These are phyloP conservation scores for Lasioglossum villosulum DNA, from an alignment of 2,888 invertebrate genomes.

Conservation along the genomic window DNA sequence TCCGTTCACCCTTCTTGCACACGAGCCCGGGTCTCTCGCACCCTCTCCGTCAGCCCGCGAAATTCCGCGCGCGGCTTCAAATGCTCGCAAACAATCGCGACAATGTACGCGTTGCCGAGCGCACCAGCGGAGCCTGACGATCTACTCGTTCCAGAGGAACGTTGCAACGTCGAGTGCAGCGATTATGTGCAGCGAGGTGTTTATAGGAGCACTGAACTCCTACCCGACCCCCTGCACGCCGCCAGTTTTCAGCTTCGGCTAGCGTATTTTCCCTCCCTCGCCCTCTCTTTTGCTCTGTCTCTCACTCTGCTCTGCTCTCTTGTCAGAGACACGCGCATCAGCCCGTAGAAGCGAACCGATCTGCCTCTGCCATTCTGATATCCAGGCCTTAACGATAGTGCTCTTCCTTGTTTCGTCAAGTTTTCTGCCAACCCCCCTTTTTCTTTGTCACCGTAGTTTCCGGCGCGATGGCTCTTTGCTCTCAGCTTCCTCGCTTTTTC, in stretches of 20 bases:
- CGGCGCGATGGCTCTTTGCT: neutral
- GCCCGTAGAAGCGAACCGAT: constrained; percentile 34
- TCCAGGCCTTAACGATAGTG: constrained; percentile 64
- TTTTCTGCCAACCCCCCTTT: constrained; percentile 42
- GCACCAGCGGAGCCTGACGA: constrained; percentile 31
- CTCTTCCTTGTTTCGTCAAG: constrained; percentile 62
- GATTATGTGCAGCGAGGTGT: constrained; percentile 70
- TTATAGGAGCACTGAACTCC: constrained; percentile 70
- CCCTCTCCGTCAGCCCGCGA: constrained; percentile 6
- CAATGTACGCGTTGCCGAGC: constrained; percentile 29
- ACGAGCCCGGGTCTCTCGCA: neutral
- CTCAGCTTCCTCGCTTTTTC: constrained; percentile 1
- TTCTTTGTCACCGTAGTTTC: neutral
- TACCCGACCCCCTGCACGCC: constrained; percentile 7
- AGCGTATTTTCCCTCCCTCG: neutral
- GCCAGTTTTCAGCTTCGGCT: constrained; percentile 1
- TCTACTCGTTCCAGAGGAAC: constrained; percentile 39
- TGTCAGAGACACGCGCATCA: constrained; percentile 57
- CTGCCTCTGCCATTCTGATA: constrained; percentile 49
- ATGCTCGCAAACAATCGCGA: constrained; percentile 47
- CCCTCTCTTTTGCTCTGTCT: neutral
- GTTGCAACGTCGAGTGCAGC: constrained; percentile 41
- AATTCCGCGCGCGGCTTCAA: constrained; percentile 16
- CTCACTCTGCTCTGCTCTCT: constrained; percentile 32
- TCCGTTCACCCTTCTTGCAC: neutral